These are phyloP conservation scores for Pectinophora gossypiella DNA, from an alignment of 1,140 invertebrate genomes.

Conservation along the genomic window DNA sequence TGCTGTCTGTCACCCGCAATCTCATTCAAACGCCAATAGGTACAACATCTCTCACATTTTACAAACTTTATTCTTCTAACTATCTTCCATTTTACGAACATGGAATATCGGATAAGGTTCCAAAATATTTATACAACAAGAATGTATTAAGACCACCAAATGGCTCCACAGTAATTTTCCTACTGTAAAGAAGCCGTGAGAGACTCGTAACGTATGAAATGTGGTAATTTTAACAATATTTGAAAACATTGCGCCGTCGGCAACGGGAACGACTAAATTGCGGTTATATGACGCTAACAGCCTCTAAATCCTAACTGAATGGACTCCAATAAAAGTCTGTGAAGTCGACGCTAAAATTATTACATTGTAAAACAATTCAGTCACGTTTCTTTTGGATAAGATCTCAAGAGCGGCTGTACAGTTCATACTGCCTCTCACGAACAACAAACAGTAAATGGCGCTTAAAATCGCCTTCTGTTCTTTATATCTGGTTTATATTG, in stretches of 20 bases:
- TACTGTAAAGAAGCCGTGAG: slow-evolving; percentile 9
- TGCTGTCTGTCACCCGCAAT: no score
- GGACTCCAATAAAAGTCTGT: slow-evolving; percentile 36
- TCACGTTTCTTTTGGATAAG: slow-evolving; percentile 9
- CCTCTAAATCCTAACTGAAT: slow-evolving; percentile 37
- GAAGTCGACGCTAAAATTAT: slow-evolving; percentile 23
- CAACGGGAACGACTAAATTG: slow-evolving; percentile 28
- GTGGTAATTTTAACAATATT: slow-evolving; percentile 34
- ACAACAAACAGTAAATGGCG: background rate
- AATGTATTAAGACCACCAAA: slow-evolving; percentile 13
- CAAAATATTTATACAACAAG: no score
- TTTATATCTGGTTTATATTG: background rate
- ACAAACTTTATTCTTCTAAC: no score
- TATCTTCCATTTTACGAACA: no score
- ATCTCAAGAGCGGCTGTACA: background rate
- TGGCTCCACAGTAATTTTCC: slow-evolving; percentile 13
- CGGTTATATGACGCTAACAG: slow-evolving; percentile 42
- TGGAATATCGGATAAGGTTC: no score
- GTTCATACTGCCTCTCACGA: background rate
- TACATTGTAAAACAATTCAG: slow-evolving; percentile 19
- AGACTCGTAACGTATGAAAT: slow-evolving; percentile 28
- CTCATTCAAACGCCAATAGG: no score
- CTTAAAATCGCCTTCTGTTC: background rate
- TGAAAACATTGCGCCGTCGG: slow-evolving; percentile 28
- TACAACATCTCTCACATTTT: no score